A percentile compares a stretch with the other conserved stretches of the same genome.
phyloP scores from a whole-genome alignment of 2,113 vertebrate species.

The Hippolais icterina region DNA sequence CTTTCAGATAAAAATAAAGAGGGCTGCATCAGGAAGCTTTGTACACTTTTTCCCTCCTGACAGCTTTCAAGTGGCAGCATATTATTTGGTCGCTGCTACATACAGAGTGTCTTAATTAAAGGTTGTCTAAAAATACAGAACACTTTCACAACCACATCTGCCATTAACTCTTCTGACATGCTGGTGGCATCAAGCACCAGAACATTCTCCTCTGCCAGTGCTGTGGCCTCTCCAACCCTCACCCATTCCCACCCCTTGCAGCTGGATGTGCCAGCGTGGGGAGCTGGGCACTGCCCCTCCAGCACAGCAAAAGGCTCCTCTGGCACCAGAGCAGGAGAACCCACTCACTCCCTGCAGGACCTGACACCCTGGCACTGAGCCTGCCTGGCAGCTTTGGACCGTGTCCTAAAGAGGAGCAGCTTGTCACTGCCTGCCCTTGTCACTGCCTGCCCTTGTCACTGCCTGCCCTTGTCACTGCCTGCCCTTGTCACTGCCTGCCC shows the following conservation, averaged over 20 bases:
- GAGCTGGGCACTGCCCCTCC: neutral
- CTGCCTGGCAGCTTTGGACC: neutral
- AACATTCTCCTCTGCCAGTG: conserved; percentile 21
- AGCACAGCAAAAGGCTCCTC: neutral
- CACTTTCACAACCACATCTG: conserved; percentile 77
- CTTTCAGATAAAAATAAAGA: conserved; percentile 78
- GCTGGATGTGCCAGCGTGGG: neutral
- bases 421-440: rapidly evolving
- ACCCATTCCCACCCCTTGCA: neutral
- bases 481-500: rapidly evolving
- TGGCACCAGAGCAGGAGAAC: neutral
- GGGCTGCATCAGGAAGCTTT: conserved; percentile 75
- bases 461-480: rapidly evolving
- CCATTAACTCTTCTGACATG: conserved; percentile 78
- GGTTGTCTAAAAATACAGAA: conserved; percentile 84
- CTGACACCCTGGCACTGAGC: neutral
- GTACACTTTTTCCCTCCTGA: conserved; percentile 75
- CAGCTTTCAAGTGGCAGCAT: conserved; percentile 82
- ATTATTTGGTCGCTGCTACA: conserved; percentile 79
- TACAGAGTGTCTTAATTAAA: conserved; percentile 83
- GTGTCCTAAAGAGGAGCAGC: rapidly evolving
- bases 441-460: rapidly evolving
- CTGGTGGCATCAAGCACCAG: conserved; percentile 53
- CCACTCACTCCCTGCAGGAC: rapidly evolving
- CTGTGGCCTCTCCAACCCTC: neutral